Evolutionary conservation across 2,797 vertebrate species (phyloP), one percentile per base, ranked within the genome.

Genomic region (Gymnopithys bicolor): DNA sequence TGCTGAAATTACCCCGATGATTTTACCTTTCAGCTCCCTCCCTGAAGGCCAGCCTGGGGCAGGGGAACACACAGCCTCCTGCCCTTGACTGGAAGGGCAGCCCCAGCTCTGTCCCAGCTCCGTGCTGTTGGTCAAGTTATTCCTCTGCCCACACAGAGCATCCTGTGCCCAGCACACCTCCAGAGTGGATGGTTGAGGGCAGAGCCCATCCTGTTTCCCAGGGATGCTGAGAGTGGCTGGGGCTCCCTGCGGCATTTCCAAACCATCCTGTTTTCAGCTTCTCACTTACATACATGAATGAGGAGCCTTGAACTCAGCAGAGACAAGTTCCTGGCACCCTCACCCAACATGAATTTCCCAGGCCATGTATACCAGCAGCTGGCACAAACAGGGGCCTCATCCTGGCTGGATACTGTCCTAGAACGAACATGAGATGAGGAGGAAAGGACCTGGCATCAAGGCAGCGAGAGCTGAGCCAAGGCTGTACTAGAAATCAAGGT

Each of bases 51-150:
- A 55, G 46, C 59, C 62, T 25, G 35, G 55, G 55, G 9, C 37
- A 25, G 3, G 2, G 37, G 25, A 59, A 4, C 12, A 5, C 9
- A 0, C 15, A 22, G 39, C 8, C 5, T 59, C 58, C 45, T 25
- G n/a, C 39, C 55, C 80, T 30, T 13, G 7, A 6, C 22, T 7
- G 46, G 51, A 22, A 18, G 32, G 64, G 51, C 60, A 59, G 66
- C n/a, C 28, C 59, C 10, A 6, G 66, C 71, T 51, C 19, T 58
- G 43, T 23, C 48, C 53, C 2, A 4, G 16, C 41, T 46, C 63
- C 4, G 1, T 7, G 28, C 46, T 1, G 0, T 6, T 41, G 64
- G 8, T 15, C 3, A 0, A 10, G 68, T 3, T 4, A 2, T 41
- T 51, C n/a, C 80, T 41, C 19, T 46, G 28, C 60, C 27, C 63